Conservation (phyloP, 1,140 invertebrate species). For the Orius insidiosus region DNA sequence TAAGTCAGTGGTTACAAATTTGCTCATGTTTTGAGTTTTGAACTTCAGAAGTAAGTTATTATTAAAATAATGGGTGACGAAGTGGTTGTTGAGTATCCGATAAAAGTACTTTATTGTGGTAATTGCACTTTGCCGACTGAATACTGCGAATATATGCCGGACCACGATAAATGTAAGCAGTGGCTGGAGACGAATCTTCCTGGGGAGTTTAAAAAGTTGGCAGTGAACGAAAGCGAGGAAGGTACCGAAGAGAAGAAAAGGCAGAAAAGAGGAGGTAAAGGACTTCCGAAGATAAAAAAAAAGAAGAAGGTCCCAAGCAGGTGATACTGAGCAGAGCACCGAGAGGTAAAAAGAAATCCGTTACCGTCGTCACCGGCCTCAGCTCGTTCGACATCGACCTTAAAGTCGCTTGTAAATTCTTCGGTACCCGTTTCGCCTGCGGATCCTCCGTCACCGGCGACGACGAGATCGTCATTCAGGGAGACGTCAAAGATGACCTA, state of each 20-base stretch:
- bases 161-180: slow-evolving; percentile 91
- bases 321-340: slow-evolving; percentile 73
- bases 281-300: slow-evolving; percentile 56
- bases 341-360: slow-evolving; percentile 95
- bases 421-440: slow-evolving; percentile 95
- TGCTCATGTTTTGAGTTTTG: no score
- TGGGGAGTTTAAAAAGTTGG: slow-evolving; percentile 72
- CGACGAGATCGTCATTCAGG: slow-evolving; percentile 99
- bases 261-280: slow-evolving; percentile 64
- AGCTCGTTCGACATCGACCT: slow-evolving; percentile 92
- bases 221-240: slow-evolving; percentile 22
- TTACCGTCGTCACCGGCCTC: slow-evolving; percentile 76
- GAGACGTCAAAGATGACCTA: slow-evolving; percentile 91
- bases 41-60: no score
- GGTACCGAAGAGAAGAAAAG: slow-evolving; percentile 75
- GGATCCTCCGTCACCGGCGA: slow-evolving; percentile 95
- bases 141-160: slow-evolving; percentile 97
- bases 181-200: slow-evolving; percentile 92
- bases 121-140: slow-evolving; percentile 88
- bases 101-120: slow-evolving; percentile 85
- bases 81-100: slow-evolving; percentile 42
- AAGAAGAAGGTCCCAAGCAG: slow-evolving; percentile 40
- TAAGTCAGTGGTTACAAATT: no score
- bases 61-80: no score
- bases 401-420: slow-evolving; percentile 95